Evolutionary conservation across 2,113 vertebrate species (phyloP), one percentile per base, ranked within the genome.

Genomic region (Pterocles burchelli): DNA sequence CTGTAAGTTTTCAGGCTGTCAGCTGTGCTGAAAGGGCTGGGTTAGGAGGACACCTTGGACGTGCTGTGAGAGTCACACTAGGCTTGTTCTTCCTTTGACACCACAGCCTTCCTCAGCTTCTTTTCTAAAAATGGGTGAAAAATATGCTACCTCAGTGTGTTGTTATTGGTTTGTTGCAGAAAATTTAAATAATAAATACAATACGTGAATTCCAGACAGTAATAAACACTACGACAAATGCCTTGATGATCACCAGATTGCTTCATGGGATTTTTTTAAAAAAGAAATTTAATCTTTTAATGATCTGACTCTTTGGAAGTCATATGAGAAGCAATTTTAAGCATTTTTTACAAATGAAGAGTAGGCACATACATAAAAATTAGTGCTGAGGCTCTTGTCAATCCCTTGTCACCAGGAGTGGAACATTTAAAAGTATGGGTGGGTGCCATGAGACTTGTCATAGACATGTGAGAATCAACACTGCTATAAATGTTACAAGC

Each of bases 371-470:
- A 22, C 74, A 76, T 41, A 65, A 86, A 90, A 93, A 90, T 61
- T 52, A 92, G 20, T 66, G 41, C 10, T 81, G 52, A 89, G 57
- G 68, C 90, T 88, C 65, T 83, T 77, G 34, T 72, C 43, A 86
- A 67, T 81, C 26, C 34, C 7, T 85, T 77, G 66, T 86, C 80
- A 81, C 68, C 55, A 77, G 13, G 57, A 78, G 21, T 3, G 84
- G 88, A 93, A 48, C 28, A 36, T 65, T 81, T 57, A 46, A 29
- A 73, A 93, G 13, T 36, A 72, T 86, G 76, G 85, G 63, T 78
- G 31, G n/a, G 6, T 94, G 72, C 85, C 81, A 79, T 36, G n/a
- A 92, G 61, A 61, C 70, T 91, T 93, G 81, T 89, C 89, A 76
- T 12, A 91, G 52, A 45, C 59, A 76, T 62, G 61, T 77, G 90